phyloP scores from a whole-genome alignment of 2,797 vertebrate species.

The Podarcis lilfordi region DNA sequence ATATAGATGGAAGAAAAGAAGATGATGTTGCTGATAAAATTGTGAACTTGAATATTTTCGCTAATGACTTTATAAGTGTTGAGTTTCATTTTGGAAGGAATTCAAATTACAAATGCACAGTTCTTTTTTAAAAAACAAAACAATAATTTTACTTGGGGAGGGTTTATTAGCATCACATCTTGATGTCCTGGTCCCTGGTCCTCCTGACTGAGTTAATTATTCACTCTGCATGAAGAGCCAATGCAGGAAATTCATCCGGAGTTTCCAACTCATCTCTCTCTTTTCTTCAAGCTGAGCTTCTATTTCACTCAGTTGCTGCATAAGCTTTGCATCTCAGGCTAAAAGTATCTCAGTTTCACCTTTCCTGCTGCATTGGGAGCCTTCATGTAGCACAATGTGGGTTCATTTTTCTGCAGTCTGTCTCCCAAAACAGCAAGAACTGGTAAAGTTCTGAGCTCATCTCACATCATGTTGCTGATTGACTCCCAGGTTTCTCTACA shows the following conservation, averaged over 20 bases:
- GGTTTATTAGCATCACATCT: too few relatives aligned
- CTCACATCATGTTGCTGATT: background rate
- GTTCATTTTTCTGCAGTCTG: background rate
- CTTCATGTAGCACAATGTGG: background rate
- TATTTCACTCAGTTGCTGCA: background rate
- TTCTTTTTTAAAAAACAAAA: background rate
- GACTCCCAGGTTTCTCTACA: too few relatives aligned
- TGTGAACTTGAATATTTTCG: background rate
- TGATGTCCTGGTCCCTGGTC: too few relatives aligned
- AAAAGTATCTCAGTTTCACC: slow-evolving; percentile 1
- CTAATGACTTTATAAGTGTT: background rate
- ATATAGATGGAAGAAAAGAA: background rate
- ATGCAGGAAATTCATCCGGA: background rate
- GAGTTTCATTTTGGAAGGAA: background rate
- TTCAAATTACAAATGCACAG: background rate
- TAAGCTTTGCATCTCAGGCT: slow-evolving; percentile 3
- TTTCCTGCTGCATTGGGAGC: background rate
- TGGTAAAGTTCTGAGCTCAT: background rate
- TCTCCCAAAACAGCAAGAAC: background rate
- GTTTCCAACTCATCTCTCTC: background rate
- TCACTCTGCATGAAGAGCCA: too few relatives aligned
- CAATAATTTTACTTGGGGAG: too few relatives aligned
- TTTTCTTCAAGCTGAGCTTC: background rate
- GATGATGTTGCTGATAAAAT: background rate
- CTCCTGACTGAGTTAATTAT: too few relatives aligned